Conservation (phyloP, 2,888 invertebrate genomes). For the Copidosoma aretas region DNA sequence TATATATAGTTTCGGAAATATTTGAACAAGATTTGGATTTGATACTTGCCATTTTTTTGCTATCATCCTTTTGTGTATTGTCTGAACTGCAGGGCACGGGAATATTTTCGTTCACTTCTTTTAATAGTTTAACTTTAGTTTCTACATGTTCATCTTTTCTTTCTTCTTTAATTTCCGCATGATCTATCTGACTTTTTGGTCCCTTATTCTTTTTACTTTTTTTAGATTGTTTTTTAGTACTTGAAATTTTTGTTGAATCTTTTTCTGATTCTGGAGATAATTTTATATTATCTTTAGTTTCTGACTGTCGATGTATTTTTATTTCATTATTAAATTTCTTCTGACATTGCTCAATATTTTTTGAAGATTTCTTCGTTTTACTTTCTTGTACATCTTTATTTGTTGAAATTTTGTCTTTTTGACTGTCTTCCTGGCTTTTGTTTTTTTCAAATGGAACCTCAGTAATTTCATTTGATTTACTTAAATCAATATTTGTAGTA, state of each 20-base stretch:
- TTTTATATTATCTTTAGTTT: conserved; percentile 1
- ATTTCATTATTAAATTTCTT: conserved; percentile 21
- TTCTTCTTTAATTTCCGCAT: conserved; percentile 7
- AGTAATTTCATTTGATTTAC: background rate
- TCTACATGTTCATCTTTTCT: conserved; percentile 5
- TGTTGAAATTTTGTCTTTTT: conserved; percentile 40
- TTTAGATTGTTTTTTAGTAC: background rate
- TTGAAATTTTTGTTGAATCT: background rate
- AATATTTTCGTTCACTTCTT: conserved; percentile 25
- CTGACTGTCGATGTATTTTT: conserved; percentile 28
- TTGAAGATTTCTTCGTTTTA: background rate
- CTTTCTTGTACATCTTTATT: conserved; percentile 3
- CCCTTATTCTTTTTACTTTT: conserved; percentile 18
- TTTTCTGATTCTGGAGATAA: conserved; percentile 6
- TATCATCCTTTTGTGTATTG: conserved; percentile 54
- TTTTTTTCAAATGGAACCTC: conserved; percentile 10
- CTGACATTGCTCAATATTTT: conserved; percentile 12
- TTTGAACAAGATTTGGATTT: background rate
- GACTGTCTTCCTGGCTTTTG: conserved; percentile 42
- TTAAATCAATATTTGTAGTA: background rate
- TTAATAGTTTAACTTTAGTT: conserved; percentile 15
- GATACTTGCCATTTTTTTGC: conserved; percentile 25
- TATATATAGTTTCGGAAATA: background rate
- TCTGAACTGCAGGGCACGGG: conserved; percentile 25
- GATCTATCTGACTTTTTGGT: background rate